phyloP scores from a whole-genome alignment of 2,888 invertebrate genomes.

The Drosophila mettleri region DNA sequence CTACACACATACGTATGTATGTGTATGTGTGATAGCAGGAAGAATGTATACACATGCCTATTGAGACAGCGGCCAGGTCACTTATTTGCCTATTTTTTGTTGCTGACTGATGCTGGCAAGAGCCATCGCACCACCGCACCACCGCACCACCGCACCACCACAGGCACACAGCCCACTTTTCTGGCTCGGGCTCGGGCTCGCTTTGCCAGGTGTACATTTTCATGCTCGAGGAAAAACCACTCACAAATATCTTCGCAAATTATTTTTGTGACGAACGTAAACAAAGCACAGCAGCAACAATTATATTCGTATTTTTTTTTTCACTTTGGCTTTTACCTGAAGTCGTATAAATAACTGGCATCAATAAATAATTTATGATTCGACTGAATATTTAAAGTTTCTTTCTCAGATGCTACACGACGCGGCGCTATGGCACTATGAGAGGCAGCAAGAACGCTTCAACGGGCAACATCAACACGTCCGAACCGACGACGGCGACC shows the following conservation, averaged over 20 bases:
- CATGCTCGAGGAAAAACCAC: slow-evolving; percentile 46
- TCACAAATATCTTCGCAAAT: slow-evolving; percentile 55
- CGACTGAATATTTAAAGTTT: slow-evolving; percentile 43
- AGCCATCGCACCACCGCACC: slow-evolving; percentile 4
- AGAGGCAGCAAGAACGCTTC: slow-evolving; percentile 16
- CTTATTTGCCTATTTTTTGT: slow-evolving; percentile 55
- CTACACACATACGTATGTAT: slow-evolving; percentile 1
- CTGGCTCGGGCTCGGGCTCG: slow-evolving; percentile 19
- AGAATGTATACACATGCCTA: slow-evolving; percentile 42
- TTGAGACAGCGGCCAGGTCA: slow-evolving; percentile 30
- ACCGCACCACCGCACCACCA: background rate
- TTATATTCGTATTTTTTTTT: slow-evolving; percentile 1
- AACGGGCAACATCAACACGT: slow-evolving; percentile 20
- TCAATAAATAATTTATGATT: slow-evolving; percentile 42
- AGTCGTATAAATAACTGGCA: slow-evolving; percentile 22
- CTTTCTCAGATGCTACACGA: slow-evolving; percentile 33
- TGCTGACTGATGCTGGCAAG: slow-evolving; percentile 44
- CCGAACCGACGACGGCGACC: slow-evolving; percentile 53
- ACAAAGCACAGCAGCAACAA: slow-evolving; percentile 43
- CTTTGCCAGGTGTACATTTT: slow-evolving; percentile 67
- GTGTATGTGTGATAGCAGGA: slow-evolving; percentile 13
- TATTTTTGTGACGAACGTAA: slow-evolving; percentile 39
- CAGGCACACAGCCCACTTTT: slow-evolving; percentile 32
- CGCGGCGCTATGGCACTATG: slow-evolving; percentile 29
- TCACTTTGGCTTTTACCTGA: slow-evolving; percentile 13